Conservation (phyloP, 2,113 vertebrate species). For the Sebastes fasciatus region DNA sequence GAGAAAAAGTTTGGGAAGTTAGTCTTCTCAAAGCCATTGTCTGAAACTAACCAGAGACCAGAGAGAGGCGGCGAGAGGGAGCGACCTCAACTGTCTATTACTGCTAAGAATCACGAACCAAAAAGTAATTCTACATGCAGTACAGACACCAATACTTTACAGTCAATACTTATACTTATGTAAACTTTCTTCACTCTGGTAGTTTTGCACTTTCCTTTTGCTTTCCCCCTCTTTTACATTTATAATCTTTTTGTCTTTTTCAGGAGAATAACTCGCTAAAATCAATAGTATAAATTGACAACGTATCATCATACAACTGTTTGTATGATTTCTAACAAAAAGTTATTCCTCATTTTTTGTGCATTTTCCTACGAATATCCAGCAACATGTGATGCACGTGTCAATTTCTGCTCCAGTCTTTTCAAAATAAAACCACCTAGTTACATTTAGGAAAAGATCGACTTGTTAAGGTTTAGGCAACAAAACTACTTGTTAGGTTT, state of each 20-base stretch:
- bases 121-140: background rate
- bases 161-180: background rate
- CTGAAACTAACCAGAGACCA: slow-evolving; percentile 89
- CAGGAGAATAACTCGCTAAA: background rate
- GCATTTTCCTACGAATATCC: too few relatives aligned
- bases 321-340: too few relatives aligned
- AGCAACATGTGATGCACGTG: too few relatives aligned
- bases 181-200: background rate
- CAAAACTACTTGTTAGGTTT: too few relatives aligned
- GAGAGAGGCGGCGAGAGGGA: slow-evolving; percentile 26
- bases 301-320: too few relatives aligned
- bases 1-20: slow-evolving; percentile 84
- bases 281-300: background rate
- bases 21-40: slow-evolving; percentile 76
- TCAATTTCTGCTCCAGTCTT: too few relatives aligned
- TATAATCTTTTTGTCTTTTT: background rate
- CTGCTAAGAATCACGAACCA: slow-evolving; percentile 46
- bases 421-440: too few relatives aligned
- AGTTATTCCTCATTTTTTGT: too few relatives aligned
- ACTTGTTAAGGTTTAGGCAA: too few relatives aligned
- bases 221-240: background rate
- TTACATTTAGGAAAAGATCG: too few relatives aligned
- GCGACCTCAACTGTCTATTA: slow-evolving; percentile 53
- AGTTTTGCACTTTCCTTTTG: background rate
- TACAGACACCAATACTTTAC: background rate